Evolutionary conservation across 2,888 invertebrate genomes (phyloP).

Genomic region (Spodoptera exigua): DNA sequence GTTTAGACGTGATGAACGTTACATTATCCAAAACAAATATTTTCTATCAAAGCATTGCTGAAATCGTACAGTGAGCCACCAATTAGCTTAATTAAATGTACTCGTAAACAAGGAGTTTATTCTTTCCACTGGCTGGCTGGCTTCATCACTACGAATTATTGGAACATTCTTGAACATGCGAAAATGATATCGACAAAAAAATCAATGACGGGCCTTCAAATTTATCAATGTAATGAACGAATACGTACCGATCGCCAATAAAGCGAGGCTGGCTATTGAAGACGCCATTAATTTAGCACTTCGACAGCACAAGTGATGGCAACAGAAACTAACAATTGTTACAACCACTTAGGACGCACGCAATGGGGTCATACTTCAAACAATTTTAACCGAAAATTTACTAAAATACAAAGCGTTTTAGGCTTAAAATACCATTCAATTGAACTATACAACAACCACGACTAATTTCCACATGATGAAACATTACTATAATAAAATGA

Average conservation of each 20-base stretch:
- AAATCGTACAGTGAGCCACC: too few species aligned
- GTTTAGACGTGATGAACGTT: too few species aligned
- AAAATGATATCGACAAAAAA: too few species aligned
- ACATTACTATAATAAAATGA: neutral
- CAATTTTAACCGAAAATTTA: slow-evolving; percentile 6
- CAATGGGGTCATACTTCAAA: slow-evolving; percentile 11
- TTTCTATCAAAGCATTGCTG: too few species aligned
- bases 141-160: too few species aligned
- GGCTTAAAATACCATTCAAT: neutral
- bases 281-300: slow-evolving; percentile 23
- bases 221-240: slow-evolving; percentile 1
- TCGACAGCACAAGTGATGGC: slow-evolving; percentile 12
- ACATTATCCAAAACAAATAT: too few species aligned
- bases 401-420: slow-evolving; percentile 3
- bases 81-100: too few species aligned
- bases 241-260: slow-evolving; percentile 46
- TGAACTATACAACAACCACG: too few species aligned
- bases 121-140: too few species aligned
- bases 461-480: too few species aligned
- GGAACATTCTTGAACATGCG: too few species aligned
- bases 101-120: too few species aligned
- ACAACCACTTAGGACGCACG: slow-evolving; percentile 1
- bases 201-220: slow-evolving; percentile 6
- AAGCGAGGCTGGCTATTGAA: slow-evolving; percentile 23
- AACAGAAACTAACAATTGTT: slow-evolving; percentile 30